Percentiles rank a stretch among this genome's conserved stretches.
phyloP scores from a whole-genome alignment of 2,888 invertebrate species.

The Drosophila gaucha region DNA sequence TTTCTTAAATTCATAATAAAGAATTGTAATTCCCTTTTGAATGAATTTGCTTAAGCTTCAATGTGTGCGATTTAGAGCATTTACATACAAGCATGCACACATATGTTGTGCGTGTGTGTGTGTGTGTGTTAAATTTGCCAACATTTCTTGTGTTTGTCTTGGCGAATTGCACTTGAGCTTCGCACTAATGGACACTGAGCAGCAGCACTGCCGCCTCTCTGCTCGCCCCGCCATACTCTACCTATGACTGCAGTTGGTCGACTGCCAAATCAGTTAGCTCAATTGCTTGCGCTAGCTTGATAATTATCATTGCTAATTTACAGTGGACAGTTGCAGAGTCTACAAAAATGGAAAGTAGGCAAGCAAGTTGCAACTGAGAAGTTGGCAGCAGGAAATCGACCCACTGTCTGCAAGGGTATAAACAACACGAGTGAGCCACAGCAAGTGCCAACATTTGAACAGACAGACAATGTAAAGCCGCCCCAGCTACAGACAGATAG shows the following conservation, averaged over 20 bases:
- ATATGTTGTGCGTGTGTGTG: too few species aligned
- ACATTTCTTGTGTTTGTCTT: slow-evolving; percentile 38
- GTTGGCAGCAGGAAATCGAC: background rate
- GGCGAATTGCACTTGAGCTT: slow-evolving; percentile 47
- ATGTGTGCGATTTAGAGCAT: slow-evolving; percentile 23
- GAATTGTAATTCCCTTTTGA: slow-evolving; percentile 8
- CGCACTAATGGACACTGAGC: slow-evolving; percentile 37
- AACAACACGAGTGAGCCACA: too few species aligned
- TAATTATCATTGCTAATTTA: slow-evolving; percentile 55
- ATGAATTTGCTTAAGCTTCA: slow-evolving; percentile 40
- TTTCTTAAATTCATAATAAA: slow-evolving; percentile 27
- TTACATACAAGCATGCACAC: background rate
- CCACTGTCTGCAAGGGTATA: too few species aligned
- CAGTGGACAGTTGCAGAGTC: slow-evolving; percentile 2
- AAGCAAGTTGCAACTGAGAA: slow-evolving; percentile 5
- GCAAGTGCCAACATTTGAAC: slow-evolving; percentile 30
- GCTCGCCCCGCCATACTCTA: background rate
- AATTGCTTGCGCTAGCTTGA: slow-evolving; percentile 42
- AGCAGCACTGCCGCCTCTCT: background rate
- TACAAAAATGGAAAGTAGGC: background rate
- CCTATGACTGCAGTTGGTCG: too few species aligned
- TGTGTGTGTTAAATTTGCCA: slow-evolving; percentile 26
- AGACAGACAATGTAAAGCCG: slow-evolving; percentile 27
- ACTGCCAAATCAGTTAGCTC: slow-evolving; percentile 52
- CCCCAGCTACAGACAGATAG: too few species aligned